Evolutionary conservation across 2,797 vertebrate genomes (phyloP), one percentile per base, ranked within the genome.

Genomic region (Eulemur mongoz): DNA sequence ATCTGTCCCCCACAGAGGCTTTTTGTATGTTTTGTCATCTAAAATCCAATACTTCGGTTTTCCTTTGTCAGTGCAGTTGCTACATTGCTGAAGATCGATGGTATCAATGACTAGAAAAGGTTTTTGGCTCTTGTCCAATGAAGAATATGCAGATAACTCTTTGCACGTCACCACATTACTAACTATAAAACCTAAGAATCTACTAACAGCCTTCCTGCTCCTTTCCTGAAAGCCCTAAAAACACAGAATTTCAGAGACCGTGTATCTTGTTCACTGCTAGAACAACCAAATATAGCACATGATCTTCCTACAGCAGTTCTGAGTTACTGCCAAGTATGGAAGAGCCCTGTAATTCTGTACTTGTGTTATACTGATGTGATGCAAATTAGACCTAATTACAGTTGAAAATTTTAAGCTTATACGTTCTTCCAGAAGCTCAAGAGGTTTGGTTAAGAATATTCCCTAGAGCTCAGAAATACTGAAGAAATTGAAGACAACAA

Each of bases 41-140:
- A 25, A 99, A 98, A 85, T 98, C 99, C n/a, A 98, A 98, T 83
- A 99, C 99, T 0, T 99, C 98, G 65, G 99, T 99, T 93, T 89
- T 99, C 25, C 97, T 99, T 8, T 99, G 99, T 97, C 99, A 99
- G 86, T 99, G 99, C 94, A 99, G 98, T 6, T 99, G 99, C 97
- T 99, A 99, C 0, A 94, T 99, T 45, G 99, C 99, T 35, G 99
- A 99, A 93, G 99, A 99, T 94, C 99, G 99, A 50, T 99, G 99
- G 85, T 99, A 99, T 95, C 99, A 99, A 97, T 99, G 99, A 99
- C 98, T 99, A 40, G 99, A 99, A 96, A 99, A 99, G 99, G 99
- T 99, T 88, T 99, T 99, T 70, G 98, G 99, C 90, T 98, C 98
- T 65, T 98, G 99, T 94, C 99, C 97, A 93, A 98, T 98, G 95